A percentile compares a stretch with the other conserved stretches of the same genome.
Evolutionary conservation across 1,140 invertebrate genomes (phyloP).

Genomic region (Drosophila carrolli): DNA sequence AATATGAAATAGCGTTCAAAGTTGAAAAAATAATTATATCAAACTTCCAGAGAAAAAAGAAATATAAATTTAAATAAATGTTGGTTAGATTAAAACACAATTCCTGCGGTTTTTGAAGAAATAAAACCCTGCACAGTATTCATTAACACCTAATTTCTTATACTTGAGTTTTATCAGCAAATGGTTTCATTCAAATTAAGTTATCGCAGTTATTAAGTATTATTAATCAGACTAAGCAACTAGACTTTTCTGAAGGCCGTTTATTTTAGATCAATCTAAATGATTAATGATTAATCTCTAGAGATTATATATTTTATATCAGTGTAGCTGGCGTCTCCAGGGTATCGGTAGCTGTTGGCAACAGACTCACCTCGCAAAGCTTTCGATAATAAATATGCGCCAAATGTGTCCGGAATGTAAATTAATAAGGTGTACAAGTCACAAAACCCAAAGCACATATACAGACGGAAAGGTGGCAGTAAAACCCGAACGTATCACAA

Average conservation of each 20-base stretch:
- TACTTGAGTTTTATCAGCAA: neutral
- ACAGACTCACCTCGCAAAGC: constrained; percentile 51
- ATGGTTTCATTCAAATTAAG: neutral
- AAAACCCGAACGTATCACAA: constrained; percentile 39
- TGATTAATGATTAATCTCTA: neutral
- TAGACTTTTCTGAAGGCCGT: neutral
- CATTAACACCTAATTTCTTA: too few relatives aligned
- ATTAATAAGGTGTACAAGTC: constrained; percentile 39
- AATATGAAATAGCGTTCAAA: too few relatives aligned
- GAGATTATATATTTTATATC: neutral
- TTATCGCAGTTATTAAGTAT: neutral
- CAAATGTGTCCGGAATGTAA: constrained; percentile 65
- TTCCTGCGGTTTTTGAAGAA: too few relatives aligned
- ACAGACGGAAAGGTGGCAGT: constrained; percentile 34
- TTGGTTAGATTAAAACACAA: too few relatives aligned
- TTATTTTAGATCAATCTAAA: neutral
- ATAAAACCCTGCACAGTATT: too few relatives aligned
- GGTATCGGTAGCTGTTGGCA: constrained; percentile 18
- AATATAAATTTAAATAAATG: too few relatives aligned
- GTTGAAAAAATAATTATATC: too few relatives aligned
- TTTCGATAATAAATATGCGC: constrained; percentile 23
- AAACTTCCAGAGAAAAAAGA: too few relatives aligned
- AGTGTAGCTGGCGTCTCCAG: neutral
- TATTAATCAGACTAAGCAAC: neutral
- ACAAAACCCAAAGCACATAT: constrained; percentile 27